Percentiles rank a stretch among this genome's conserved stretches.
Evolutionary conservation across 2,888 invertebrate species (phyloP).

Genomic region (Trachelus stipa): DNA sequence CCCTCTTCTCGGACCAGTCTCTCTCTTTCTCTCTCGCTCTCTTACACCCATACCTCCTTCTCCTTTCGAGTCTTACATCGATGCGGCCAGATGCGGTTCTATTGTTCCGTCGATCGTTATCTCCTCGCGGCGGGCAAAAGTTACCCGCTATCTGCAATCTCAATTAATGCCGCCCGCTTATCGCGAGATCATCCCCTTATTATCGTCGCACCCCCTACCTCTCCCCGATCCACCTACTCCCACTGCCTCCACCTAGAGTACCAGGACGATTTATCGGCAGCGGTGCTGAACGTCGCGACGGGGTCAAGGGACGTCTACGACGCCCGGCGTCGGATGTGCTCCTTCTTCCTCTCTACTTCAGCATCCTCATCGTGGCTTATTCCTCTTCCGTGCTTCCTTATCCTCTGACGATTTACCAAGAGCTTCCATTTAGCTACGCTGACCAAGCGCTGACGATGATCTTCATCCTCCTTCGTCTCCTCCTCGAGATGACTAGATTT

Average conservation of each 20-base stretch:
- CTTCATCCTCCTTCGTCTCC: neutral
- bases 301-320: neutral
- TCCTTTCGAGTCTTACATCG: constrained; percentile 24
- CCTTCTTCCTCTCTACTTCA: neutral
- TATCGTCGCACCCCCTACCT: constrained; percentile 44
- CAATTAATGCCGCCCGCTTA: constrained; percentile 59
- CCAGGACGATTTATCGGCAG: neutral
- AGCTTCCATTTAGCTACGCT: neutral
- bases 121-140: constrained; percentile 46
- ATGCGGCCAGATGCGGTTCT: constrained; percentile 24
- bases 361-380: neutral
- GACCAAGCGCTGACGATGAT: neutral
- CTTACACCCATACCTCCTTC: neutral
- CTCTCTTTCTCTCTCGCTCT: neutral
- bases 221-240: constrained; percentile 13
- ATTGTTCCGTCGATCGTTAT: constrained; percentile 49
- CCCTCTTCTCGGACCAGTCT: neutral
- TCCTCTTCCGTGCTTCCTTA: neutral
- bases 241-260: neutral
- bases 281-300: neutral
- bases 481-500: neutral
- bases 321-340: neutral
- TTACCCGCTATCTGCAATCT: constrained; percentile 58
- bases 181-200: constrained; percentile 56
- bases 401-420: neutral